Evolutionary conservation across 1,140 invertebrate genomes (phyloP).

Genomic region (Papilio dardanus): DNA sequence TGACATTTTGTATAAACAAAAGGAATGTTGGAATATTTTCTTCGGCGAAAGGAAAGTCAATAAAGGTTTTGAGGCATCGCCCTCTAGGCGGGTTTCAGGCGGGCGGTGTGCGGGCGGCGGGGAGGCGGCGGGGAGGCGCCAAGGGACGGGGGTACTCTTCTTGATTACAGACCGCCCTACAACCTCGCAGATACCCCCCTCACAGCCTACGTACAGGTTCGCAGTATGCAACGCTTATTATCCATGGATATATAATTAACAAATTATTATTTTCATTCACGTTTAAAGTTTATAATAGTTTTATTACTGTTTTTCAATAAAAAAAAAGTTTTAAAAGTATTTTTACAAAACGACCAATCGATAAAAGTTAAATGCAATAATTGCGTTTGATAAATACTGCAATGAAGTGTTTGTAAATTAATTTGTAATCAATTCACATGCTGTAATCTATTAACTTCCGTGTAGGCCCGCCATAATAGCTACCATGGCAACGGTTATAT

Average conservation of each 20-base stretch:
- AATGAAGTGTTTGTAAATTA: too few relatives aligned
- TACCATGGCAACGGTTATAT: background rate
- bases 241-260: slow-evolving; percentile 36
- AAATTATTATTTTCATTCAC: background rate
- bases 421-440: too few relatives aligned
- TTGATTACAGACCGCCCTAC: slow-evolving; percentile 78
- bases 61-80: slow-evolving; percentile 78
- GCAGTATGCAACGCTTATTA: slow-evolving; percentile 59
- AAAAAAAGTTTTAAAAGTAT: background rate
- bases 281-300: background rate
- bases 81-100: slow-evolving; percentile 69
- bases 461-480: background rate
- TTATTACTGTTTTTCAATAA: background rate
- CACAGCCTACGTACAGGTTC: slow-evolving; percentile 59
- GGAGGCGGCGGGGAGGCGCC: slow-evolving; percentile 54
- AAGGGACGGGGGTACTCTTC: slow-evolving; percentile 81
- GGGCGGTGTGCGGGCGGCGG: slow-evolving; percentile 48
- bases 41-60: slow-evolving; percentile 75
- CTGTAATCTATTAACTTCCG: background rate
- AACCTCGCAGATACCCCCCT: slow-evolving; percentile 45
- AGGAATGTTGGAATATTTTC: slow-evolving; percentile 71
- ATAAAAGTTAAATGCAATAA: too few relatives aligned
- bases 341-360: too few relatives aligned
- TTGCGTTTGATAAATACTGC: too few relatives aligned
- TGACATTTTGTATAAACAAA: slow-evolving; percentile 68